Conservation (phyloP, 2,797 vertebrate genomes). For the Craterocephalus amniculus region DNA sequence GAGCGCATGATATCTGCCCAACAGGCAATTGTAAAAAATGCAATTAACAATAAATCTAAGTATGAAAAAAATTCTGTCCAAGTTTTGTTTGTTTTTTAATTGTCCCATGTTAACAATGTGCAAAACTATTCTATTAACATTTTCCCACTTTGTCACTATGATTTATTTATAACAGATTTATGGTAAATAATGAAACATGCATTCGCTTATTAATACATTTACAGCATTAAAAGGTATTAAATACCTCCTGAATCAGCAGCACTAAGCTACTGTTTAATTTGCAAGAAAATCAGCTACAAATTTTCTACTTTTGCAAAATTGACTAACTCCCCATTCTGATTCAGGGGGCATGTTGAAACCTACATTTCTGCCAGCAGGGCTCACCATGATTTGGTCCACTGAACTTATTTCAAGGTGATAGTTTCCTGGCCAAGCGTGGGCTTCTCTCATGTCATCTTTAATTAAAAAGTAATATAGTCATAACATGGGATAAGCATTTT, state of each 20-base stretch:
- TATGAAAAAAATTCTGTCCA: no score
- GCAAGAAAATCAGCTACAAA: no score
- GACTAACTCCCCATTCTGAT: neutral
- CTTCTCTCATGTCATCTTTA: conserved; percentile 52
- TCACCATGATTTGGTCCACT: conserved; percentile 42
- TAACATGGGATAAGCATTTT: conserved; percentile 25
- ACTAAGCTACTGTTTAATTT: neutral
- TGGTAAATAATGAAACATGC: neutral
- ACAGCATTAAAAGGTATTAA: neutral
- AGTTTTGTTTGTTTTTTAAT: no score
- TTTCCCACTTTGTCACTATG: neutral
- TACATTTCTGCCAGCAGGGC: conserved; percentile 33
- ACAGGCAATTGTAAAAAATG: no score
- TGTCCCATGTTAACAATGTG: no score
- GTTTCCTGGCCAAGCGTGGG: conserved; percentile 32
- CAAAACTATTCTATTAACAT: neutral
- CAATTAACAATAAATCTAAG: no score
- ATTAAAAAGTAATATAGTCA: conserved; percentile 66
- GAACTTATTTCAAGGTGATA: conserved; percentile 64
- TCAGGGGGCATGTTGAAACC: conserved; percentile 28
- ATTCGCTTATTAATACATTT: neutral
- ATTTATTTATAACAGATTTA: no score
- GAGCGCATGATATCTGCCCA: no score
- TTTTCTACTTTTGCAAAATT: conserved; percentile 11
- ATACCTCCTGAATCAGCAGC: neutral